Conservation (phyloP, 2,113 vertebrate species). For the Anguilla rostrata region DNA sequence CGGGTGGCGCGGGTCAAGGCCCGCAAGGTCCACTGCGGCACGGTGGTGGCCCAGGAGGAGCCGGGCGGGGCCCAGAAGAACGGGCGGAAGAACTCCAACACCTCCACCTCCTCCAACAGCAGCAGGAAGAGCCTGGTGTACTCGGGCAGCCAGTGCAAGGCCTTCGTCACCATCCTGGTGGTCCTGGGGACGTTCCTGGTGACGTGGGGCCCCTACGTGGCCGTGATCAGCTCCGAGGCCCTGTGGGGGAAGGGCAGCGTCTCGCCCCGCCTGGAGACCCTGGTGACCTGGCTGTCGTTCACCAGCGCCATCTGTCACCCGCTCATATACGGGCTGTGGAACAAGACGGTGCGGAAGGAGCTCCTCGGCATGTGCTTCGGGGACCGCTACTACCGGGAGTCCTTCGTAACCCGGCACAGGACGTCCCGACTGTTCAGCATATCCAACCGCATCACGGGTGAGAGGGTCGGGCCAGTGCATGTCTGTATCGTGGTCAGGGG, state of each 20-base stretch:
- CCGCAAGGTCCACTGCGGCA: slow-evolving; percentile 92
- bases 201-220: slow-evolving; percentile 94
- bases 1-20: slow-evolving; percentile 94
- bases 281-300: slow-evolving; percentile 93
- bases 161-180: slow-evolving; percentile 91
- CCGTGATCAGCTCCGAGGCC: slow-evolving; percentile 87
- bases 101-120: slow-evolving; percentile 88
- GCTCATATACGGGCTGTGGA: slow-evolving; percentile 95
- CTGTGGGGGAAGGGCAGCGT: slow-evolving; percentile 87
- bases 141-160: slow-evolving; percentile 96
- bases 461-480: background rate
- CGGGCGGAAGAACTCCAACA: slow-evolving; percentile 90
- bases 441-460: slow-evolving; percentile 96
- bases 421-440: slow-evolving; percentile 93
- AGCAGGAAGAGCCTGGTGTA: slow-evolving; percentile 88
- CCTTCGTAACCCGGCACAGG: slow-evolving; percentile 85
- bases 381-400: slow-evolving; percentile 89
- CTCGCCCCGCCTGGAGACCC: slow-evolving; percentile 83
- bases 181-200: slow-evolving; percentile 89
- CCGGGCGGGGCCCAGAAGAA: slow-evolving; percentile 62
- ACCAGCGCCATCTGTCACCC: slow-evolving; percentile 92
- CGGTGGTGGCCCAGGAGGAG: slow-evolving; percentile 77
- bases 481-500: background rate
- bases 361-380: slow-evolving; percentile 95
- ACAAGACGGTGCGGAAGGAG: slow-evolving; percentile 96